These are phyloP conservation scores for Apteryx owenii DNA, from an alignment of 2,113 vertebrate genomes.

Conservation along the genomic window DNA sequence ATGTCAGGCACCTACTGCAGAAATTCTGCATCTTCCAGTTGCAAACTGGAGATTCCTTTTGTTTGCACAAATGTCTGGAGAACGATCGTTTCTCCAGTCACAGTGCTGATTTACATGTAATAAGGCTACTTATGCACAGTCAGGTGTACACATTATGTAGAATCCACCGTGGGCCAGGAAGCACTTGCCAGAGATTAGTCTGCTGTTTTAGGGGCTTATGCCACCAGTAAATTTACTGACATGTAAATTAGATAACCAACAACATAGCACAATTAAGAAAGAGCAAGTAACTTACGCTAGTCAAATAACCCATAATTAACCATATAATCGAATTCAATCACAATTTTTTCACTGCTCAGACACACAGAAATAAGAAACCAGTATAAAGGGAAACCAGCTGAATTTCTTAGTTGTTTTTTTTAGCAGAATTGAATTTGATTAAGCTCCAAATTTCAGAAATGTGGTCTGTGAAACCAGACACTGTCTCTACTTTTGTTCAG, in stretches of 20 bases:
- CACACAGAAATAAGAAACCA: background rate
- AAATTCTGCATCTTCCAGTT: background rate
- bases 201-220: background rate
- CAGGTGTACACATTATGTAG: background rate
- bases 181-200: background rate
- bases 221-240: background rate
- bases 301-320: background rate
- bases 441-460: background rate
- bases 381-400: background rate
- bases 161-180: background rate
- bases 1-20: background rate
- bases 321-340: background rate
- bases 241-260: constrained; percentile 19
- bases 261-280: background rate
- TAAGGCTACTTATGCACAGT: background rate
- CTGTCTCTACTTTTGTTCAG: background rate
- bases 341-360: background rate
- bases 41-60: background rate
- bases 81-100: background rate
- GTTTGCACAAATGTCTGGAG: background rate
- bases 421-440: background rate
- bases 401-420: background rate
- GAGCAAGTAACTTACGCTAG: background rate
- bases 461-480: background rate
- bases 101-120: background rate